Percentiles rank a stretch among this genome's conserved stretches.
phyloP scores from a whole-genome alignment of 2,113 vertebrate genomes.

The Urocitellus parryii region DNA sequence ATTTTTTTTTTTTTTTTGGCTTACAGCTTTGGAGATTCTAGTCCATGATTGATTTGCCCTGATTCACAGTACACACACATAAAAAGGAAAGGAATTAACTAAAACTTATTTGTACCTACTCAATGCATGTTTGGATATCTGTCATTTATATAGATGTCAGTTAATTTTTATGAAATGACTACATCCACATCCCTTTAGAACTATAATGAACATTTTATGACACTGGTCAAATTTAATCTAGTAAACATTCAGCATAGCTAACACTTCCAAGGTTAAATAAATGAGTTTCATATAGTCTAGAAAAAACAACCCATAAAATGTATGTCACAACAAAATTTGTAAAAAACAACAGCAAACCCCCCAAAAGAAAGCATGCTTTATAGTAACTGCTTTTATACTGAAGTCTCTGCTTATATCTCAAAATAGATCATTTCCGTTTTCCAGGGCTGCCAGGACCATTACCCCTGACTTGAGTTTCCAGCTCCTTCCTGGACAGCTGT shows the following conservation, averaged over 20 bases:
- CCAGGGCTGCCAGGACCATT: not conserved
- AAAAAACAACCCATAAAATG: not conserved
- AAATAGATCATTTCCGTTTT: not conserved
- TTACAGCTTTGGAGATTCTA: not conserved
- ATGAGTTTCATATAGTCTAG: accelerated
- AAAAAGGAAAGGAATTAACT: not conserved
- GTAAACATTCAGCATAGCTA: not conserved
- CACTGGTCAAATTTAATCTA: not conserved
- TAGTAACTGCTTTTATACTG: not conserved
- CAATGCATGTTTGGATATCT: not conserved
- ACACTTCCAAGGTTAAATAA: not conserved
- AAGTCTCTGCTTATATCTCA: not conserved
- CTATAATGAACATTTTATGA: not conserved
- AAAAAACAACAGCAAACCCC: not conserved
- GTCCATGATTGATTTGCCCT: not conserved
- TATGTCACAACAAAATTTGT: not conserved
- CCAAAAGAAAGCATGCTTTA: not conserved
- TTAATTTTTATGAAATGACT: not conserved
- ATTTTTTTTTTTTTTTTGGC: not conserved
- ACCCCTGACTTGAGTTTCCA: not conserved
- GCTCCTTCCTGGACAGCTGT: not conserved
- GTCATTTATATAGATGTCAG: not conserved
- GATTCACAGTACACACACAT: no score
- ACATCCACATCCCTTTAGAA: not conserved
- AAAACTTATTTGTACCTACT: not conserved